These are phyloP conservation scores for Bolinopsis microptera DNA, from an alignment of 37 sponge, comb jelly and placozoan genomes.

Conservation along the genomic window DNA sequence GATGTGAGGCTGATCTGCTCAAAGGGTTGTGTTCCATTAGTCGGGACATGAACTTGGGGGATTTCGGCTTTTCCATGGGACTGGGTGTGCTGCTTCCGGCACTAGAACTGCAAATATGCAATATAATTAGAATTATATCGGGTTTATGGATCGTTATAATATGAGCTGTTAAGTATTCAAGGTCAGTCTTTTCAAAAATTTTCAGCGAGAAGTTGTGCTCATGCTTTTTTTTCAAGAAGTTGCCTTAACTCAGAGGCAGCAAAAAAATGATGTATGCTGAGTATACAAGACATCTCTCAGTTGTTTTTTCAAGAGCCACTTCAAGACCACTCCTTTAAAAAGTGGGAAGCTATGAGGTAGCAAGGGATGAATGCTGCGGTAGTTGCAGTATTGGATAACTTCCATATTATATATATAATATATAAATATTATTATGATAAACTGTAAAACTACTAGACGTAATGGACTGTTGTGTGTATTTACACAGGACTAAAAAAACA, in stretches of 20 bases:
- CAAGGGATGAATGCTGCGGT: too few species aligned
- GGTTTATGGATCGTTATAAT: too few species aligned
- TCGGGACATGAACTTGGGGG: constrained; percentile 21
- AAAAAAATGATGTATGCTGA: background rate
- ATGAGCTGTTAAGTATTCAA: background rate
- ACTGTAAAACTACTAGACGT: too few species aligned
- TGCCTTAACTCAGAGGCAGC: background rate
- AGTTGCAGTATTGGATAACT: too few species aligned
- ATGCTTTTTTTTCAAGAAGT: background rate
- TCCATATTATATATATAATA: too few species aligned
- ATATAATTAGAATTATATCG: too few species aligned
- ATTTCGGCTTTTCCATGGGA: constrained; percentile 23
- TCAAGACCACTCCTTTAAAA: too few species aligned
- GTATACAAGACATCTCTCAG: too few species aligned
- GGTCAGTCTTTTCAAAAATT: background rate
- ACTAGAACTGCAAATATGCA: background rate
- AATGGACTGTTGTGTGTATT: too few species aligned
- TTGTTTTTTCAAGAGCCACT: too few species aligned
- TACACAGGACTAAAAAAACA: background rate
- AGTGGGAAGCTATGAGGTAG: too few species aligned
- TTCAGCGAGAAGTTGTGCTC: background rate
- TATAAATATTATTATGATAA: too few species aligned
- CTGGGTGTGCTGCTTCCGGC: background rate
- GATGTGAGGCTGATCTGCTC: constrained; percentile 12
- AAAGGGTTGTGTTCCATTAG: constrained; percentile 19